Percentiles rank a stretch among this genome's conserved stretches.
phyloP scores from a whole-genome alignment of 2,113 vertebrate species.

The Pitta sordida region DNA sequence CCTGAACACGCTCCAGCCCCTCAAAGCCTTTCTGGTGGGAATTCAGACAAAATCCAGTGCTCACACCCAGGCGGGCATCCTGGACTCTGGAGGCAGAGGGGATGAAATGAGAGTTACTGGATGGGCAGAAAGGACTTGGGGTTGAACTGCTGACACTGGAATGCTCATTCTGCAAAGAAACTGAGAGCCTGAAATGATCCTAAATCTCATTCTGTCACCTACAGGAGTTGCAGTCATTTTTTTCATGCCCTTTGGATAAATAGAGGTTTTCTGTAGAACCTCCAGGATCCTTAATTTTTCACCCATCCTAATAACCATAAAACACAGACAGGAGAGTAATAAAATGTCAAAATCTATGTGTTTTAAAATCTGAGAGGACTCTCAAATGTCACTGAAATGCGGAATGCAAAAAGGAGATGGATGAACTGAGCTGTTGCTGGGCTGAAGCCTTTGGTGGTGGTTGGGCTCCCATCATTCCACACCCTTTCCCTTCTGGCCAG shows the following conservation, averaged over 20 bases:
- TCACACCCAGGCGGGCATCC: neutral
- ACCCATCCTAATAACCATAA: slow-evolving; percentile 39
- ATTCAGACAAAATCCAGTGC: neutral
- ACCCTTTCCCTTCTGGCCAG: neutral
- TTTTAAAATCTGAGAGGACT: slow-evolving; percentile 16
- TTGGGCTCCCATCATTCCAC: neutral
- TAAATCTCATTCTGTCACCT: neutral
- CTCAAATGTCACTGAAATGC: slow-evolving; percentile 41
- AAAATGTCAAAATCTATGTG: slow-evolving; percentile 52
- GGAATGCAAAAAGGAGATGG: neutral
- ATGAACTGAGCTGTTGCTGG: neutral
- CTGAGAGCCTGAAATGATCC: neutral
- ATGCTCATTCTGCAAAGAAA: neutral
- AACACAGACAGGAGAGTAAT: slow-evolving; percentile 18
- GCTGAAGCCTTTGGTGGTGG: neutral
- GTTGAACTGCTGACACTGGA: neutral
- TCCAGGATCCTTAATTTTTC: slow-evolving; percentile 49
- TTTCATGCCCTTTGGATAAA: slow-evolving; percentile 33
- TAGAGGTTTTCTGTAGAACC: neutral
- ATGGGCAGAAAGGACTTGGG: neutral
- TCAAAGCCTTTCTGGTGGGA: neutral
- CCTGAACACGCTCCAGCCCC: too few relatives aligned
- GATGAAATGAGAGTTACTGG: neutral
- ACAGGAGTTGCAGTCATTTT: neutral
- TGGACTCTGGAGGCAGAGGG: neutral